Conservation (phyloP, 2,113 vertebrate species). For the Marmota monax region DNA sequence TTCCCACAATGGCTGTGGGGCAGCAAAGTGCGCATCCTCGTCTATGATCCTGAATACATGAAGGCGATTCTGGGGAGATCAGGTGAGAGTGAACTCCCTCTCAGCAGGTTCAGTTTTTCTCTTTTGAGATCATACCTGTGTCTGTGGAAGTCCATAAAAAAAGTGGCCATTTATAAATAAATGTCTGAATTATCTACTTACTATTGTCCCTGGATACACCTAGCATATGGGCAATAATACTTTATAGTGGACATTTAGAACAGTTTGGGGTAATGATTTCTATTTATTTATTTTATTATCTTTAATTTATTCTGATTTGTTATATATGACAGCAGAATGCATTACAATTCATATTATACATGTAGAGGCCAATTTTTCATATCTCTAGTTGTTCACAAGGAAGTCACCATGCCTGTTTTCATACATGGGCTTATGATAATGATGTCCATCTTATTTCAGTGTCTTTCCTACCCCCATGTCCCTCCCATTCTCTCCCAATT, state of each 20-base stretch:
- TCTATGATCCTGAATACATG: slow-evolving; percentile 90
- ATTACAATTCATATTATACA: too few species aligned
- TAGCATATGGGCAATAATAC: neutral
- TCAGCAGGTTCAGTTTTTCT: neutral
- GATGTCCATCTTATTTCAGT: too few species aligned
- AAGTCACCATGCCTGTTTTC: too few species aligned
- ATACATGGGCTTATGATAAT: too few species aligned
- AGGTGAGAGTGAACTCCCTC: slow-evolving; percentile 83
- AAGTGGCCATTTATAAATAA: neutral
- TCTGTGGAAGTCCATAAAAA: neutral
- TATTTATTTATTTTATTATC: too few species aligned
- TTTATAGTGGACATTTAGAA: neutral
- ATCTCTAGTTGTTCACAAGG: too few species aligned
- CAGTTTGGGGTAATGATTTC: too few species aligned
- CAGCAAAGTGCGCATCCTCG: slow-evolving; percentile 74
- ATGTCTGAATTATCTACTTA: neutral
- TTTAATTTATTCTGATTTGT: too few species aligned
- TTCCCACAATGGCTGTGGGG: slow-evolving; percentile 89
- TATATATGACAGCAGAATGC: too few species aligned
- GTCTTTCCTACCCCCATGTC: too few species aligned
- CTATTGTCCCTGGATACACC: neutral
- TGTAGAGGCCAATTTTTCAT: too few species aligned
- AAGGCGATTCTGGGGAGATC: slow-evolving; percentile 88
- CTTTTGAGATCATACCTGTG: neutral
- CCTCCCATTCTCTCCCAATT: too few species aligned